These are phyloP conservation scores for Prunella himalayana DNA, from an alignment of 2,113 vertebrate species.

Conservation along the genomic window DNA sequence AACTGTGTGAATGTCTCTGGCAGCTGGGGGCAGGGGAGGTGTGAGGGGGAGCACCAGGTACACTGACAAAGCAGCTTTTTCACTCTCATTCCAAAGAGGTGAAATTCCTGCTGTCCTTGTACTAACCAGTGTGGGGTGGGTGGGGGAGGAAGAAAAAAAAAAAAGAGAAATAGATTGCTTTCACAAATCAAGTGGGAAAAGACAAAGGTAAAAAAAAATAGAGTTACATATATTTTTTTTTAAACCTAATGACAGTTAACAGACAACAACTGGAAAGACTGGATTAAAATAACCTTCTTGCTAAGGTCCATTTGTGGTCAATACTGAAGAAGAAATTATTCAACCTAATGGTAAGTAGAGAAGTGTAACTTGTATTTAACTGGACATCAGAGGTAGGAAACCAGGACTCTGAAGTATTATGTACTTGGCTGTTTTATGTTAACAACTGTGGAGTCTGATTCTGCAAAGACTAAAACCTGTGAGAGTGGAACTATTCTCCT, in stretches of 20 bases:
- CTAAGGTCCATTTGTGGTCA: slow-evolving; percentile 81
- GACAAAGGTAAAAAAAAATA: not conserved
- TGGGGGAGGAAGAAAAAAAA: not conserved
- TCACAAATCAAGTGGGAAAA: not conserved
- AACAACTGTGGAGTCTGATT: not conserved
- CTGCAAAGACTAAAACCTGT: not conserved
- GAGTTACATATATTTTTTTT: not conserved
- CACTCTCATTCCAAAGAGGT: not conserved
- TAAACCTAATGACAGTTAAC: not conserved
- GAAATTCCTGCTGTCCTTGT: not conserved
- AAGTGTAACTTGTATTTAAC: slow-evolving; percentile 76
- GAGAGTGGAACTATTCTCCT: not conserved
- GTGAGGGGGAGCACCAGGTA: not conserved
- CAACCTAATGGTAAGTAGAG: slow-evolving; percentile 73
- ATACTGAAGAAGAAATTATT: slow-evolving; percentile 76
- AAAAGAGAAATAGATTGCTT: not conserved
- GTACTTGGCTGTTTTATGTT: not conserved
- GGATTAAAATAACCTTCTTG: slow-evolving; percentile 7
- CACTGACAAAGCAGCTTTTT: not conserved
- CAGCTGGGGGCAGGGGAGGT: not conserved
- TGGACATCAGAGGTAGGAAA: slow-evolving; percentile 79
- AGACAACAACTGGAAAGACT: not conserved
- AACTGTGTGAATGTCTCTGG: not conserved
- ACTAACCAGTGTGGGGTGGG: accelerated
- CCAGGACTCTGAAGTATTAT: not conserved